Evolutionary conservation across 2,888 invertebrate species (phyloP).

Genomic region (Nephrotoma flavescens): DNA sequence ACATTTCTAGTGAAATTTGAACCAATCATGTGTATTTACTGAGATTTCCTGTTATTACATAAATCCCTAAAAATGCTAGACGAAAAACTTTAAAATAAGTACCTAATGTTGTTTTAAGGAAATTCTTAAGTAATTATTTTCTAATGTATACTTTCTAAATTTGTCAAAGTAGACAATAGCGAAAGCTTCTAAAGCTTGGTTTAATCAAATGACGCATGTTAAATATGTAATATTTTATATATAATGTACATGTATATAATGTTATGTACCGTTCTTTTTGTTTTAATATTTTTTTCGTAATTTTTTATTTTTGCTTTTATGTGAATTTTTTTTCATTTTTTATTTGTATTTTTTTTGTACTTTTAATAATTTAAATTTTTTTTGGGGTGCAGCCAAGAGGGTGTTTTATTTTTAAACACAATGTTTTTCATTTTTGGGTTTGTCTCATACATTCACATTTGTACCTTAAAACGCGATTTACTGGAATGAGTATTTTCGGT

Average conservation of each 20-base stretch:
- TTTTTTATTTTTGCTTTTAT: conserved; percentile 1
- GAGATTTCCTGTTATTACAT: too few relatives aligned
- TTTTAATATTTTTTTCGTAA: conserved; percentile 1
- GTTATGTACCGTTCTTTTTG: not conserved
- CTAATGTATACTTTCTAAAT: too few relatives aligned
- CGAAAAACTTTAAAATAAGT: too few relatives aligned
- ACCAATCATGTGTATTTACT: too few relatives aligned
- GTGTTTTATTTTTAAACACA: not conserved
- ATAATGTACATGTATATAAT: not conserved
- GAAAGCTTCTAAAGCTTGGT: too few relatives aligned
- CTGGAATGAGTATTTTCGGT: not conserved
- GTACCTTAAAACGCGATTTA: not conserved
- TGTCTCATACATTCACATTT: conserved; percentile 1
- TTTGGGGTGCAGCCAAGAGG: conserved; percentile 4
- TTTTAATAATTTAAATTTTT: not conserved
- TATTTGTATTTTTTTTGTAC: not conserved
- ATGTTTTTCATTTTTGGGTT: not conserved
- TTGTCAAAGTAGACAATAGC: too few relatives aligned
- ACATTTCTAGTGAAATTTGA: too few relatives aligned
- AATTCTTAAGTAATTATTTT: too few relatives aligned
- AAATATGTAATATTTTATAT: not conserved
- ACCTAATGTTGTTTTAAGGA: too few relatives aligned
- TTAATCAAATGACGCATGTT: too few relatives aligned
- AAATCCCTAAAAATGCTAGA: too few relatives aligned
- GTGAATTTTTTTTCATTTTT: not conserved